Conservation (phyloP, 2,888 invertebrate genomes). For the Campoletis raptor region DNA sequence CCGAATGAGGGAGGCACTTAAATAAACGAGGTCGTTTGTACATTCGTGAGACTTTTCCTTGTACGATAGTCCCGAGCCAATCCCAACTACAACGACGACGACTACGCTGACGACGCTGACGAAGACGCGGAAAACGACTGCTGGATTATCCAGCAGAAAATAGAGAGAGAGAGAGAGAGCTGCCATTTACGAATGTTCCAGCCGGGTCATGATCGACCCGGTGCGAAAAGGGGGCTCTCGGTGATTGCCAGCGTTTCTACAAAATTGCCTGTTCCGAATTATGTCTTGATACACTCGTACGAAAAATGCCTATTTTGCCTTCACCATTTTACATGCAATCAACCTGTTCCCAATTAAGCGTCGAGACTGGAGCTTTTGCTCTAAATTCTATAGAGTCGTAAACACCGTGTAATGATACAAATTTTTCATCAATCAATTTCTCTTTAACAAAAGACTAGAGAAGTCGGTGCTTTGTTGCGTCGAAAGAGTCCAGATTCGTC, state of each 20-base stretch:
- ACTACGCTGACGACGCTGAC: too few relatives aligned
- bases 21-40: constrained; percentile 79
- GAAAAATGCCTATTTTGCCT: neutral
- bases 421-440: too few relatives aligned
- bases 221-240: constrained; percentile 21
- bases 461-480: too few relatives aligned
- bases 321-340: constrained; percentile 29
- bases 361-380: constrained; percentile 43
- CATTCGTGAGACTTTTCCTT: constrained; percentile 61
- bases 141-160: constrained; percentile 6
- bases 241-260: constrained; percentile 66
- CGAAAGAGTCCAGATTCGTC: too few relatives aligned
- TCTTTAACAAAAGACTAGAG: too few relatives aligned
- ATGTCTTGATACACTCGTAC: constrained; percentile 1
- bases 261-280: constrained; percentile 57
- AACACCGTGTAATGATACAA: too few relatives aligned
- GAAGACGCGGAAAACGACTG: constrained; percentile 49
- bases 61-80: constrained; percentile 61
- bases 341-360: constrained; percentile 58
- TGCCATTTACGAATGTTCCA: constrained; percentile 31
- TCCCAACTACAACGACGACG: constrained; percentile 55
- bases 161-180: neutral
- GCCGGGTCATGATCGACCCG: constrained; percentile 32
- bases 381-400: too few relatives aligned
- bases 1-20: constrained; percentile 69